These are phyloP conservation scores for Orthonyx spaldingii DNA, from an alignment of 2,113 vertebrate species.

Conservation along the genomic window DNA sequence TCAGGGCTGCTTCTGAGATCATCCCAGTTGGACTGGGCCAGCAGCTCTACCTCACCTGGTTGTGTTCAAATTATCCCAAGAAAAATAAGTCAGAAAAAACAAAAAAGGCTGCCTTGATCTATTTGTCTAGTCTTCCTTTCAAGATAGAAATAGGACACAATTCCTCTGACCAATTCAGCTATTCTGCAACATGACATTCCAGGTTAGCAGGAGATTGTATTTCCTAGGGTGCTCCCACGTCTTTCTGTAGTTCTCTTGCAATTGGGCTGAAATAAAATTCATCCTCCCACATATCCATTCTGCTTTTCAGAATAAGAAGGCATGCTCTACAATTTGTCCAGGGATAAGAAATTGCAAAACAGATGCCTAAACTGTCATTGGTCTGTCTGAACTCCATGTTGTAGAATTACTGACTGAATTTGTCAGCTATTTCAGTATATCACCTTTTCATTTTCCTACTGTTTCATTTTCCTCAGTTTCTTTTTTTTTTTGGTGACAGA, in stretches of 20 bases:
- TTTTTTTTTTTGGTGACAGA: background rate
- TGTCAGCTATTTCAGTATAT: background rate
- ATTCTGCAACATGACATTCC: background rate
- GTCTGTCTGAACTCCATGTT: background rate
- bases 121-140: background rate
- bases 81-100: background rate
- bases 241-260: background rate
- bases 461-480: background rate
- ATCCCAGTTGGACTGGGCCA: fast-evolving
- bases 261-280: background rate
- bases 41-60: background rate
- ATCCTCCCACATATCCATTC: background rate
- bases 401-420: background rate
- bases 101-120: background rate
- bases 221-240: background rate
- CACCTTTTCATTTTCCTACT: background rate
- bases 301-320: background rate
- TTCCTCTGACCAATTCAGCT: background rate
- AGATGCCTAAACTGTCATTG: background rate
- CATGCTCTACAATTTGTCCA: background rate
- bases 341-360: background rate
- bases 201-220: background rate
- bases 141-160: background rate
- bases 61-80: background rate
- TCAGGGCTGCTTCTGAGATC: background rate